phyloP scores from a whole-genome alignment of 2,113 vertebrate species.

The Dendrocopos noguchii region DNA sequence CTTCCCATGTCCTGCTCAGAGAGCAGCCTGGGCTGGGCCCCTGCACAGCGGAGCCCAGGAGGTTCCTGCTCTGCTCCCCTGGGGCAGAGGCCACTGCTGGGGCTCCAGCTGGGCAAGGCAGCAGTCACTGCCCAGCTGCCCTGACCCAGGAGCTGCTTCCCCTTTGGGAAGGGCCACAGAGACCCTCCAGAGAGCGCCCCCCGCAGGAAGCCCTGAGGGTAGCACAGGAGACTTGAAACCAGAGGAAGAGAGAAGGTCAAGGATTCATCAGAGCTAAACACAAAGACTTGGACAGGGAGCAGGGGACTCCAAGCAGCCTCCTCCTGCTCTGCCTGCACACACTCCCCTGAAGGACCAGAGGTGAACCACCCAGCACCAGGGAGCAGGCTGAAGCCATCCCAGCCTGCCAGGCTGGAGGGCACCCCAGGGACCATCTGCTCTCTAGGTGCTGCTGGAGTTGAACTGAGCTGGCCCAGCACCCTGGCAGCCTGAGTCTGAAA shows the following conservation, averaged over 20 bases:
- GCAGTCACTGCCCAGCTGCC: not conserved
- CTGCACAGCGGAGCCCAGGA: not conserved
- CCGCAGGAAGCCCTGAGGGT: not conserved
- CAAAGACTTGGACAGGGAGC: not conserved
- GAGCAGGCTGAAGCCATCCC: not conserved
- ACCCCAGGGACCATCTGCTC: too few species aligned
- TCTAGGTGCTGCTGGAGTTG: too few species aligned
- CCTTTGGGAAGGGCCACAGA: not conserved
- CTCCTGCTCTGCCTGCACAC: not conserved
- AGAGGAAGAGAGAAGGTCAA: not conserved
- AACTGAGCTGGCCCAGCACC: too few species aligned
- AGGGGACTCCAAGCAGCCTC: not conserved
- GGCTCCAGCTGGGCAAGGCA: not conserved
- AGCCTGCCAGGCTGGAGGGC: too few species aligned
- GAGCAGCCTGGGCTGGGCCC: not conserved
- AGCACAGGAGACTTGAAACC: not conserved
- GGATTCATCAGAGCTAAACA: not conserved
- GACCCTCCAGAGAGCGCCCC: not conserved
- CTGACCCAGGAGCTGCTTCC: not conserved
- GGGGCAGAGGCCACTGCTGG: too few species aligned
- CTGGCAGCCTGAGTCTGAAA: too few species aligned
- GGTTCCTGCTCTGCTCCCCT: accelerated
- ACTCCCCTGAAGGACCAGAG: not conserved
- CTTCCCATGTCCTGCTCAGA: not conserved
- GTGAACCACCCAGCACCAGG: accelerated